These are phyloP conservation scores for Scleropages formosus DNA, from an alignment of 2,797 vertebrate species.

Conservation along the genomic window DNA sequence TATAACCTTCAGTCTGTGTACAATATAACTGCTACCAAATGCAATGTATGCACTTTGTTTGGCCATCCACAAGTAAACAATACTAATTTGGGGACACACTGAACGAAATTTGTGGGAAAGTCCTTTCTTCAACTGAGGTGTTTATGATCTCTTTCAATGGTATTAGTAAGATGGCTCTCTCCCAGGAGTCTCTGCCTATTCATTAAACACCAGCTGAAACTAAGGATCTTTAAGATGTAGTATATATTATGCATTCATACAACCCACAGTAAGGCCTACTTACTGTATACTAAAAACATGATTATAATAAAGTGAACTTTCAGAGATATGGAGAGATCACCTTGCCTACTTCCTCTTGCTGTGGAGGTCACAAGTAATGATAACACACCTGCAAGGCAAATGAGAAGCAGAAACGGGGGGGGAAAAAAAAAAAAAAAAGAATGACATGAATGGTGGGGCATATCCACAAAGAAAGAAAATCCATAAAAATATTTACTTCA, in stretches of 20 bases:
- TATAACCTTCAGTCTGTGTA: background rate
- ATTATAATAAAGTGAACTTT: slow-evolving; percentile 35
- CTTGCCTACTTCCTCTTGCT: slow-evolving; percentile 3
- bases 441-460: no score
- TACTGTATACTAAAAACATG: slow-evolving; percentile 51
- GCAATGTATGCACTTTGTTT: background rate
- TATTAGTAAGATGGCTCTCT: background rate
- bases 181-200: background rate
- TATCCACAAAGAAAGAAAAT: background rate
- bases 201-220: slow-evolving; percentile 18
- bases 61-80: background rate
- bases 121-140: background rate
- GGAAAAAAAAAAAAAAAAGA: background rate
- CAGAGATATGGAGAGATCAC: background rate
- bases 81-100: background rate
- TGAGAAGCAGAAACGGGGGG: slow-evolving; percentile 4
- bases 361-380: slow-evolving; percentile 30
- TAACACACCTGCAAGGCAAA: background rate
- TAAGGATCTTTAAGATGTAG: background rate
- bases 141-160: background rate
- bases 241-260: slow-evolving; percentile 22
- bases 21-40: background rate
- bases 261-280: slow-evolving; percentile 49
- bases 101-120: background rate
- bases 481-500: slow-evolving; percentile 39